A percentile compares a stretch with the other conserved stretches of the same genome.
These are phyloP conservation scores for Hyposoter dolosus DNA, from an alignment of 2,888 invertebrate genomes.

Conservation along the genomic window DNA sequence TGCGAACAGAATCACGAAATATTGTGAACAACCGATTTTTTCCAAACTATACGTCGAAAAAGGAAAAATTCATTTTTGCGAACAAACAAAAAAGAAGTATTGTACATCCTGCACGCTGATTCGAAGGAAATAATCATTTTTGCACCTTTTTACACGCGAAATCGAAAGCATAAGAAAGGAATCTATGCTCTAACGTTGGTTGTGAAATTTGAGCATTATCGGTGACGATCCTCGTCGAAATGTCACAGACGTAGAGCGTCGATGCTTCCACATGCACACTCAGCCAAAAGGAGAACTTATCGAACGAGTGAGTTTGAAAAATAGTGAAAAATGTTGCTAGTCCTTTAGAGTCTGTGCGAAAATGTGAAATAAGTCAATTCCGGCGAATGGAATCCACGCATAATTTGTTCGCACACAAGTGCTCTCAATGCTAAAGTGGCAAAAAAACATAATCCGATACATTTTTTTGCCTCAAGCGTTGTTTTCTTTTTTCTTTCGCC, in stretches of 20 bases:
- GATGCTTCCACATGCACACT: constrained; percentile 51
- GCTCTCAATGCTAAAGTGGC: constrained; percentile 29
- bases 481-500: constrained; percentile 28
- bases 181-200: constrained; percentile 33
- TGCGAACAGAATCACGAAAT: constrained; percentile 39
- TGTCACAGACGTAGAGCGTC: constrained; percentile 6
- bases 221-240: constrained; percentile 44
- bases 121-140: constrained; percentile 76
- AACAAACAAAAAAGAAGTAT: constrained; percentile 26
- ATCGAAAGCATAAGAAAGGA: constrained; percentile 30
- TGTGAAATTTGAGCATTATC: constrained; percentile 38
- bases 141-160: constrained; percentile 78
- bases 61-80: constrained; percentile 24
- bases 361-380: constrained; percentile 41
- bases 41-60: constrained; percentile 20
- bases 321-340: constrained; percentile 34
- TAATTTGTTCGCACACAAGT: constrained; percentile 61
- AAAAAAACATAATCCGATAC: constrained; percentile 37
- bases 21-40: constrained; percentile 35
- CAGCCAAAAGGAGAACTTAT: constrained; percentile 1
- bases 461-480: constrained; percentile 33
- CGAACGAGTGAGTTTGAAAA: constrained; percentile 41
- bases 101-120: constrained; percentile 70
- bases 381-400: constrained; percentile 55
- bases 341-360: constrained; percentile 18